Evolutionary conservation across 2,888 invertebrate genomes (phyloP).

Genomic region (Dryococelus australis): DNA sequence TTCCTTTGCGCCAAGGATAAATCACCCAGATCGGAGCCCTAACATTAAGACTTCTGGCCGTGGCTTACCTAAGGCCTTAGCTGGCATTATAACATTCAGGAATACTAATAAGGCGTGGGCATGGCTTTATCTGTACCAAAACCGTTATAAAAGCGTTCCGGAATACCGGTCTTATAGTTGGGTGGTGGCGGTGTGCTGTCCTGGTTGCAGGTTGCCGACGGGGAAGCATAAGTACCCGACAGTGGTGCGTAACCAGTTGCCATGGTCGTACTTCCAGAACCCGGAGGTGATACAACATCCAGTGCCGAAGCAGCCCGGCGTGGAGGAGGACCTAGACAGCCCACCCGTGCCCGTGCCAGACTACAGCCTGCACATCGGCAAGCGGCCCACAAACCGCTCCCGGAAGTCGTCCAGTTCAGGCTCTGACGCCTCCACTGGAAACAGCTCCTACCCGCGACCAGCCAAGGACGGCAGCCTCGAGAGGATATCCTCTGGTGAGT

Average conservation of each 20-base stretch:
- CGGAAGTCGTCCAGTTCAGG: background rate
- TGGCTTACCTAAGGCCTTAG: too few relatives aligned
- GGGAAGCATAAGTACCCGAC: background rate
- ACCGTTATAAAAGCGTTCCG: too few relatives aligned
- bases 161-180: too few relatives aligned
- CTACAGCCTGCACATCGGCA: slow-evolving; percentile 61
- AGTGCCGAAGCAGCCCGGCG: slow-evolving; percentile 52
- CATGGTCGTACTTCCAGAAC: slow-evolving; percentile 67
- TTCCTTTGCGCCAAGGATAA: too few relatives aligned
- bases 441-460: background rate
- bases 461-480: background rate
- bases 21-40: too few relatives aligned
- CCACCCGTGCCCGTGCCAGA: slow-evolving; percentile 70
- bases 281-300: slow-evolving; percentile 50
- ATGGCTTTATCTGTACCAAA: too few relatives aligned
- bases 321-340: slow-evolving; percentile 63
- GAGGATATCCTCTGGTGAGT: too few relatives aligned
- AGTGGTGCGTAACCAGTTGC: slow-evolving; percentile 66
- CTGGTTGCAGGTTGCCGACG: too few relatives aligned
- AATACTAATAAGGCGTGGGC: too few relatives aligned
- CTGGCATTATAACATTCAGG: too few relatives aligned
- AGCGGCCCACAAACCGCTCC: slow-evolving; percentile 46
- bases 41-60: too few relatives aligned
- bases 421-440: background rate
- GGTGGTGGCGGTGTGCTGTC: too few relatives aligned